Conservation (phyloP, 2,113 vertebrate genomes). For the Bos indicus region DNA sequence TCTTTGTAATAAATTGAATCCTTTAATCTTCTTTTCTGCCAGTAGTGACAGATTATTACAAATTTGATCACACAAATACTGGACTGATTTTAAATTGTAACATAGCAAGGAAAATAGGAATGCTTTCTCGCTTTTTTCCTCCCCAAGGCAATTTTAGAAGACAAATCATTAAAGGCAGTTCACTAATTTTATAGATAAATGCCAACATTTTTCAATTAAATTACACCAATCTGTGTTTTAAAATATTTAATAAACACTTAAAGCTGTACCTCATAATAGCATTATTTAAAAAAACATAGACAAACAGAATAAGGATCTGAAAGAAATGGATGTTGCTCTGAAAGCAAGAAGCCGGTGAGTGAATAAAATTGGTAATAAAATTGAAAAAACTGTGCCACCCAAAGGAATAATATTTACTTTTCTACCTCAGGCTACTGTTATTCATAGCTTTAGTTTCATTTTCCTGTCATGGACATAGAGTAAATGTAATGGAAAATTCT, state of each 20-base stretch:
- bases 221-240: background rate
- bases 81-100: conserved; percentile 35
- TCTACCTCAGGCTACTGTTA: background rate
- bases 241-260: conserved; percentile 51
- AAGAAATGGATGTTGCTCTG: background rate
- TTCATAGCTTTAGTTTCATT: background rate
- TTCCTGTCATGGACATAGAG: background rate
- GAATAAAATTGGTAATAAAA: conserved; percentile 18
- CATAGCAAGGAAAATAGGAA: background rate
- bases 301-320: background rate
- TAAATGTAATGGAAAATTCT: background rate
- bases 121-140: background rate
- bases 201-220: conserved; percentile 31
- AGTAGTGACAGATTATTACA: conserved; percentile 37
- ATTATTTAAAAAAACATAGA: conserved; percentile 13
- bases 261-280: background rate
- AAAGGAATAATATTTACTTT: conserved; percentile 29
- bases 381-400: background rate
- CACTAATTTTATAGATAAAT: conserved; percentile 12
- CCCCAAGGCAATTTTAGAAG: background rate
- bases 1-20: conserved; percentile 49
- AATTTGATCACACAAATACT: conserved; percentile 18
- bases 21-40: conserved; percentile 50
- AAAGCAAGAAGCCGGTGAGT: background rate
- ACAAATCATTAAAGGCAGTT: conserved; percentile 21